Evolutionary conservation across 2,888 invertebrate genomes (phyloP).

Genomic region (Petrolisthes cinctipes): DNA sequence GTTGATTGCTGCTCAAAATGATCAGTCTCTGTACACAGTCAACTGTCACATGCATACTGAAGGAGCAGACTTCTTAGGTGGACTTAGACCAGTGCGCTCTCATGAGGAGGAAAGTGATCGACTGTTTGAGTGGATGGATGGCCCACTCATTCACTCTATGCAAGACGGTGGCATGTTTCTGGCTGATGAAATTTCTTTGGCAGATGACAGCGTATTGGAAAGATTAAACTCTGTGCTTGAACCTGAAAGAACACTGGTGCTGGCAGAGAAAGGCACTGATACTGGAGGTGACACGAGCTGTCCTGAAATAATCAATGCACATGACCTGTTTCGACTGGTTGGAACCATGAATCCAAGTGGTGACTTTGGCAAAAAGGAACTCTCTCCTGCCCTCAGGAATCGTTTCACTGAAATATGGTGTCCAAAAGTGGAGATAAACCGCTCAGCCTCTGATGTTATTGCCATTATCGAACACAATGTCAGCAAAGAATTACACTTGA

Average conservation of each 20-base stretch:
- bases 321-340: constrained; percentile 85
- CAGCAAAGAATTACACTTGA: constrained; percentile 39
- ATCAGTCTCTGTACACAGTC: constrained; percentile 80
- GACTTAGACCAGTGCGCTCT: constrained; percentile 87
- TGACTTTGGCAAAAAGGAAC: constrained; percentile 98
- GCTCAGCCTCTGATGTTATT: constrained; percentile 83
- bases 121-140: constrained; percentile 98
- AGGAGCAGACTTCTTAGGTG: constrained; percentile 96
- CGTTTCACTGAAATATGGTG: constrained; percentile 91
- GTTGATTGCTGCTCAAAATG: constrained; percentile 80
- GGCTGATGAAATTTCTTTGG: constrained; percentile 98
- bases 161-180: constrained; percentile 87
- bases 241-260: constrained; percentile 88
- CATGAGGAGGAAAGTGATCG: constrained; percentile 69
- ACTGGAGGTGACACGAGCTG: constrained; percentile 63
- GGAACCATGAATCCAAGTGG: constrained; percentile 99
- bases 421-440: constrained; percentile 62
- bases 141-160: constrained; percentile 94
- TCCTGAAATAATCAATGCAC: constrained; percentile 76
- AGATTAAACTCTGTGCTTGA: constrained; percentile 95
- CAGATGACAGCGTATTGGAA: constrained; percentile 98
- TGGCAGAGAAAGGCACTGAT: constrained; percentile 87
- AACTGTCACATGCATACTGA: constrained; percentile 99
- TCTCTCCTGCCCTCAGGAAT: constrained; percentile 82
- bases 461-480: constrained; percentile 66